Base-by-base conservation (phyloP, 2,888 invertebrate species). In the Ctena decussata region DNA sequence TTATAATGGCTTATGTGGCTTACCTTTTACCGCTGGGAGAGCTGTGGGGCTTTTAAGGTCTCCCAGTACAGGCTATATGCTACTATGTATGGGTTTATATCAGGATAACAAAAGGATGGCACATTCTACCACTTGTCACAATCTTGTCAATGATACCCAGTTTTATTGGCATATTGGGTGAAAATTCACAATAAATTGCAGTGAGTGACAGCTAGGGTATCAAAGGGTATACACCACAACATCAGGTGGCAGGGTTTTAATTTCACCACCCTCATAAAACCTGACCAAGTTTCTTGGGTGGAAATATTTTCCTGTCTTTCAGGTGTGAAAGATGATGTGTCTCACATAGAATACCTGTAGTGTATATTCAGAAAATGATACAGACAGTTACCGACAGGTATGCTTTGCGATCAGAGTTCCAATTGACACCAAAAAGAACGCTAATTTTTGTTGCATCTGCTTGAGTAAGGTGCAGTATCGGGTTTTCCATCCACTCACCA, bases 151-250 rank as follows among this genome's bases (percentile, higher is more conserved):
- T 60, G 60, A 60, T 30, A 60, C 60, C 24, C 8, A 30, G 3
- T 60, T 60, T 60, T 60, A 60, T 60, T 60, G 60, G 60, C 30
- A 60, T 24, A 30, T 60, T 60, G 60, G 60, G 60, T 60, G 60
- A 60, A 18, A 60, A 60, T 30, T 60, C 21, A 30, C 30, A 24
- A 60, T 60, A 60, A 60, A 60, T 60, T 30, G 27, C 30, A 5
- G 60, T 27, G 30, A 30, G 15, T 27, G 60, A 60, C 60, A 60
- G 5, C 27, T 30, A 1, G 60, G 60, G 27, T 30, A 30, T 27
- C 30, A 60, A 53, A 60, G n/a, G 60, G 60, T 60, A 8, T 60
- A 60, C 5, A 60, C 30, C 27, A 6, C 8, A 60, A 60, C 60
- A 30, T 60, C 60, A 24, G 30, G 30, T 60, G 30, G 30, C 8